Conservation (phyloP, 2,797 vertebrate genomes). For the Glossophaga mutica region DNA sequence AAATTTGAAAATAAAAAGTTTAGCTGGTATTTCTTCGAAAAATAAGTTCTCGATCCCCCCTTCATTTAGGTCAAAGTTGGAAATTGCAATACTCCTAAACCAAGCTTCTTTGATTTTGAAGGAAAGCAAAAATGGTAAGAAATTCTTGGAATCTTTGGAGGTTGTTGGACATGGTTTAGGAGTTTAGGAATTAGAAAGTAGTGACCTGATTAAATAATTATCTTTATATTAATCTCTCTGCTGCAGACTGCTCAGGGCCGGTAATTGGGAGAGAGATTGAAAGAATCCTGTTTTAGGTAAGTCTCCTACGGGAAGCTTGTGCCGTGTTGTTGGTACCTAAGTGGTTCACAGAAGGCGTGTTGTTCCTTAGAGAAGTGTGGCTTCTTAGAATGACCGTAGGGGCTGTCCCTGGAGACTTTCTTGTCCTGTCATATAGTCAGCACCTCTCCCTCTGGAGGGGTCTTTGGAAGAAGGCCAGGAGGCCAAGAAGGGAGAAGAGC, state of each 20-base stretch:
- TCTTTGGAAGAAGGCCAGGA: neutral
- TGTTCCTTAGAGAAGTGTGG: neutral
- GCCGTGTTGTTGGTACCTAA: neutral
- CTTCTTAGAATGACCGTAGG: neutral
- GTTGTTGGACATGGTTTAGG: slow-evolving; percentile 46
- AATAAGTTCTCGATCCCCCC: slow-evolving; percentile 33
- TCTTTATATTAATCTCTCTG: slow-evolving; percentile 62
- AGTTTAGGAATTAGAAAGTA: slow-evolving; percentile 60
- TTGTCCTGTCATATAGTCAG: neutral
- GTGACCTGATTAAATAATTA: slow-evolving; percentile 66
- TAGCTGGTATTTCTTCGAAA: slow-evolving; percentile 37
- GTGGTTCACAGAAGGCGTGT: neutral
- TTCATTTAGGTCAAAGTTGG: slow-evolving; percentile 92
- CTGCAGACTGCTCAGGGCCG: neutral
- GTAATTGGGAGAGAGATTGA: slow-evolving; percentile 57
- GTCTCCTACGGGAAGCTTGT: slow-evolving; percentile 42
- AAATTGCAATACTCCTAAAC: slow-evolving; percentile 93
- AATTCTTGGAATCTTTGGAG: slow-evolving; percentile 55
- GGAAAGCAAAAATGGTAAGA: slow-evolving; percentile 98
- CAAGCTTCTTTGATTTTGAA: slow-evolving; percentile 98
- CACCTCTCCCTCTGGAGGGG: neutral
- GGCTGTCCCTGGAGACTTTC: neutral
- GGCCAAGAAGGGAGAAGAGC: neutral
- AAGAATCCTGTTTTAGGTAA: slow-evolving; percentile 64
- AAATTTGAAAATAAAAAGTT: slow-evolving; percentile 30